phyloP scores from a whole-genome alignment of 2,888 invertebrate genomes.

The Bursaphelenchus okinawaensis region DNA sequence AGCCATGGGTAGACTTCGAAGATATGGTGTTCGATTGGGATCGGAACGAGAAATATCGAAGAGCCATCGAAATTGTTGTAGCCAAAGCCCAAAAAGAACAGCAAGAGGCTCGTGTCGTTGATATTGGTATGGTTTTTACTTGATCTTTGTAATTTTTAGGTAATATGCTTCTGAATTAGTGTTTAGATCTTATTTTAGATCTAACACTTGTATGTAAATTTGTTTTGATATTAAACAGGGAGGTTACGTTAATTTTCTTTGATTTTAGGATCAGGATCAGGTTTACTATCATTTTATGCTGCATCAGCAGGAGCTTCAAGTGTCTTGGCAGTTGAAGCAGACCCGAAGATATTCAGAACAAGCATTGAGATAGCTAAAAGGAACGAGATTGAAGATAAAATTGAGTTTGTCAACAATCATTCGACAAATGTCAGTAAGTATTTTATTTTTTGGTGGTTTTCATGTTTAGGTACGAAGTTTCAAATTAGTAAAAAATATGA shows the following conservation, averaged over 20 bases:
- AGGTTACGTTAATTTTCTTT: conserved; percentile 1
- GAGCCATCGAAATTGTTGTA: conserved; percentile 3
- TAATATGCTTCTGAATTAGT: not conserved
- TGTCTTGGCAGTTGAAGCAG: conserved; percentile 9
- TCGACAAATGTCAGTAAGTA: conserved; percentile 1
- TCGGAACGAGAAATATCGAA: conserved; percentile 1
- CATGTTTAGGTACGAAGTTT: not conserved
- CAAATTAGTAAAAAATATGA: too few relatives aligned
- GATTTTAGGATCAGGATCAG: conserved; percentile 8
- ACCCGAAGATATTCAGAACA: not conserved
- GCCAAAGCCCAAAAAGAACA: not conserved
- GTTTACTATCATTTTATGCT: conserved; percentile 1
- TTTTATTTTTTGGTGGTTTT: not conserved
- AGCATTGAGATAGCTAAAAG: not conserved
- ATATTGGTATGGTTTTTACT: conserved; percentile 3
- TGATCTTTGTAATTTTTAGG: not conserved
- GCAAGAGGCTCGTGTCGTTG: not conserved
- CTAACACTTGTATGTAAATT: too few relatives aligned
- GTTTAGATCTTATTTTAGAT: too few relatives aligned
- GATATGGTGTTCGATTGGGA: conserved; percentile 11
- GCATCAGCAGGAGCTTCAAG: not conserved
- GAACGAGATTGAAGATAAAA: not conserved
- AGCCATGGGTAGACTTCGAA: not conserved
- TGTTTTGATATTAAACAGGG: too few relatives aligned
- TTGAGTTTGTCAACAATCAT: not conserved